Evolutionary conservation across 2,797 vertebrate species (phyloP).

Genomic region (Neosilurus hyrtlii): DNA sequence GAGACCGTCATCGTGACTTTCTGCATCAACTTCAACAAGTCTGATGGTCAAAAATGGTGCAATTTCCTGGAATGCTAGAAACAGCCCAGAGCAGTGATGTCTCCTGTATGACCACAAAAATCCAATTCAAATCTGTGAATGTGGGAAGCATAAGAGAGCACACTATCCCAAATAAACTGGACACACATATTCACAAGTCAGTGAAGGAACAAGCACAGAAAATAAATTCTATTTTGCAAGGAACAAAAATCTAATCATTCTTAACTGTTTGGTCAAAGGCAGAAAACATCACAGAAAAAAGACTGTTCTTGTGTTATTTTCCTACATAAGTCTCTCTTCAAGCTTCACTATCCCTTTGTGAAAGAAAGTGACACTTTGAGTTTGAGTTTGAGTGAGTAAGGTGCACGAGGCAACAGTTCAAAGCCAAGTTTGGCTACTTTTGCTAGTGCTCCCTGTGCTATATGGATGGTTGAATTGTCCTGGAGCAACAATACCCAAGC

Average conservation of each 20-base stretch:
- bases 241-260: background rate
- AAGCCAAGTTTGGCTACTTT: too few species aligned
- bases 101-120: conserved; percentile 11
- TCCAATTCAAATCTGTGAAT: background rate
- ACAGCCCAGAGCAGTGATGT: background rate
- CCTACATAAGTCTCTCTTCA: too few species aligned
- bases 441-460: too few species aligned
- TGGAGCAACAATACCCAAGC: too few species aligned
- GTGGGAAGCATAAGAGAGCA: background rate
- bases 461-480: too few species aligned
- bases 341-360: too few species aligned
- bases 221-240: background rate
- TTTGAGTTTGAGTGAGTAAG: too few species aligned
- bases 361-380: too few species aligned
- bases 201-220: background rate
- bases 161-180: background rate
- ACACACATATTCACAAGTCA: background rate
- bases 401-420: too few species aligned
- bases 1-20: background rate
- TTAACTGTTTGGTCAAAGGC: background rate
- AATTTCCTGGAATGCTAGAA: background rate
- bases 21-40: background rate
- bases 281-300: too few species aligned
- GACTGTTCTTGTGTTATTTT: too few species aligned
- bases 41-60: background rate